Base-by-base conservation (phyloP, 2,113 vertebrate genomes). In the Tringa solitaria region DNA sequence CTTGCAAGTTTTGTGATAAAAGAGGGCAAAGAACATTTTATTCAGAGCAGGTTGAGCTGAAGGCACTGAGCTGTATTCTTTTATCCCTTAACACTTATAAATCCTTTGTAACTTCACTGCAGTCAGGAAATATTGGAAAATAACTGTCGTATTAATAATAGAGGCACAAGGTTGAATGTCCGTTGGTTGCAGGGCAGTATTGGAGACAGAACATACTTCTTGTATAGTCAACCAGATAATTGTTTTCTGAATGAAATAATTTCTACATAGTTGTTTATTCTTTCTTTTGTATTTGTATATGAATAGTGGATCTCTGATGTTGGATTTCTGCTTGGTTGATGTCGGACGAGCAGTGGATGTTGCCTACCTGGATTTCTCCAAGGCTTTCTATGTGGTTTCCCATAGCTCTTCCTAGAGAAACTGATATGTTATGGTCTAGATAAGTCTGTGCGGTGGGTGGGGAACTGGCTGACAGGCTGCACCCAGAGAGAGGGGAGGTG, bases 11-110 rank as follows among this genome's bases (percentile, higher is more conserved):
- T 63, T 46, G 12, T 89, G 64, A 16, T 76, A 53, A 67, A 83
- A 84, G 17, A 79, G 18, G 12, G 4, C 0, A 0, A 74, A n/a
- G 26, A 43, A 2, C 7, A 0, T 77, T 90, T 90, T 78, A 9
- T 82, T 83, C 14, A 50, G 72, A 80, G 22, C 53, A 53, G 33
- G 24, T 37, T 89, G 69, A 89, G 41, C 53, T 53, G 68, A 81
- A 88, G 51, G 54, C 51, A 48, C 64, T 63, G 75, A 83, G 12
- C 51, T 67, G 3, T 73, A 18, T 63, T 76, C 32, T 89, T 90
- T 79, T 61, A 73, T 59, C 20, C 26, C 17, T 45, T 87, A 68
- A 68, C 14, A 41, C 2, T 0, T 64, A 18, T 48, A 70, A 88
- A 80, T 70, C 59, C 37, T 80, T 6, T 50, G 9, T 73, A 63